Evolutionary conservation across 2,797 vertebrate genomes (phyloP), one percentile per base, ranked within the genome.

Genomic region (Sebastes baramenuke): DNA sequence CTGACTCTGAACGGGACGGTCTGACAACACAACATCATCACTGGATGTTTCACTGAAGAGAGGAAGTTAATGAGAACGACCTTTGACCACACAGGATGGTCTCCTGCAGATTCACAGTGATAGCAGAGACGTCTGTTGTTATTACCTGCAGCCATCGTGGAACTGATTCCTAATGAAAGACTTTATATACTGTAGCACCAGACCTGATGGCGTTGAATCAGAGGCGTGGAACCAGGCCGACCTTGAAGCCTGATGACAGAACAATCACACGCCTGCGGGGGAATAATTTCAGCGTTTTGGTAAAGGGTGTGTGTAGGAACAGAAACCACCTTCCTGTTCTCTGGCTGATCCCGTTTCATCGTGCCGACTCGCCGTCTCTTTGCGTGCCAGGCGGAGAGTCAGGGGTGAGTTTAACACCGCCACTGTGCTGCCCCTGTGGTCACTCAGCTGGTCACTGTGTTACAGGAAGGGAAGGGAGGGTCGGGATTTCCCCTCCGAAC

Each of bases 291-390:
- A 89, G 56, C 80, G 75, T 80, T 82, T 82, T 62, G 65, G 62
- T 80, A 80, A 66, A 83, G 92, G 93, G 88, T 27, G 90, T 27
- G 90, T 93, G 85, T 87, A 88, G 82, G 88, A 93, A 84, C 90
- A 87, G 82, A 89, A 84, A 82, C 84, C 64, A 20, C 34, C 92
- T 96, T 95, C 92, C 94, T 94, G 93, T 93, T 86, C 78, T 91
- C 84, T 52, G 59, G 71, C 82, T 89, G 81, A 81, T 93, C 72
- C 16, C 18, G 85, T 91, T 92, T 91, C 85, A 84, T 80, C 81
- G 62, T 55, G 38, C 90, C 92, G 90, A 92, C 94, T 83, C 67
- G n/a, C 58, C 2, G 75, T 76, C 82, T 84, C 79, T n/a, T 82
- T 84, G 90, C 89, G 79, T 92, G 89, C 82, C 93, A 87, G 84